phyloP scores from a whole-genome alignment of 2,113 vertebrate genomes.

The Nerophis ophidion region DNA sequence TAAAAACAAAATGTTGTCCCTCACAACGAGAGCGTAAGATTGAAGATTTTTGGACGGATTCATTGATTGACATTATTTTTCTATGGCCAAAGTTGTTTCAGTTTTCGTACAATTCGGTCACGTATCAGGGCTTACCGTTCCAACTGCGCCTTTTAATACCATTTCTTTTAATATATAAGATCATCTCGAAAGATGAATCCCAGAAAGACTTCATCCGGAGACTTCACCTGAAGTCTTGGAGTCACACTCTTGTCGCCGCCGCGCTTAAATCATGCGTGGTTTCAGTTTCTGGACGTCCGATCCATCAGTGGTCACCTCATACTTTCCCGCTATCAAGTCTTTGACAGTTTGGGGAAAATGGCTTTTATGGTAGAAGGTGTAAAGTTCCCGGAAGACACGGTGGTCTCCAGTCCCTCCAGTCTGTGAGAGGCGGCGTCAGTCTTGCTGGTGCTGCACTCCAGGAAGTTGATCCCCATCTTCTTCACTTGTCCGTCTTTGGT shows the following conservation, averaged over 20 bases:
- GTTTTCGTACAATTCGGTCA: no score
- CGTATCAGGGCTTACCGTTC: no score
- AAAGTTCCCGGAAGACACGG: conserved; percentile 71
- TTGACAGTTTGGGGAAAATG: conserved; percentile 59
- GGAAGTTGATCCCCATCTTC: conserved; percentile 69
- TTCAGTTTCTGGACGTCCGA: background rate
- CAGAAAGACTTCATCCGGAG: conserved; percentile 1
- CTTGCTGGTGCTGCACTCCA: conserved; percentile 79
- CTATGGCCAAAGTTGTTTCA: no score
- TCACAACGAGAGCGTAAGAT: no score
- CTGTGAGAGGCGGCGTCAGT: conserved; percentile 71
- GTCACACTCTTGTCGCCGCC: background rate
- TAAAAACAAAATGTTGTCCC: no score
- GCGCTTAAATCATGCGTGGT: background rate
- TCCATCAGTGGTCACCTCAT: background rate
- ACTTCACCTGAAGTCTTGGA: background rate
- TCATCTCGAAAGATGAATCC: conserved; percentile 10
- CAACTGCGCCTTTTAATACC: no score
- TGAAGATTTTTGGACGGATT: no score
- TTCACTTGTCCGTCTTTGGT: conserved; percentile 57
- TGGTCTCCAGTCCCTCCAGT: conserved; percentile 72
- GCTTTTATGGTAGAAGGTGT: conserved; percentile 67
- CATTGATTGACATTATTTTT: no score
- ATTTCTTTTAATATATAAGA: no score
- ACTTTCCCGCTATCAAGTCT: conserved; percentile 52